Evolutionary conservation across 1,140 invertebrate species (phyloP), one percentile per base, ranked within the genome.

Genomic region (Archivesica marissinica): DNA sequence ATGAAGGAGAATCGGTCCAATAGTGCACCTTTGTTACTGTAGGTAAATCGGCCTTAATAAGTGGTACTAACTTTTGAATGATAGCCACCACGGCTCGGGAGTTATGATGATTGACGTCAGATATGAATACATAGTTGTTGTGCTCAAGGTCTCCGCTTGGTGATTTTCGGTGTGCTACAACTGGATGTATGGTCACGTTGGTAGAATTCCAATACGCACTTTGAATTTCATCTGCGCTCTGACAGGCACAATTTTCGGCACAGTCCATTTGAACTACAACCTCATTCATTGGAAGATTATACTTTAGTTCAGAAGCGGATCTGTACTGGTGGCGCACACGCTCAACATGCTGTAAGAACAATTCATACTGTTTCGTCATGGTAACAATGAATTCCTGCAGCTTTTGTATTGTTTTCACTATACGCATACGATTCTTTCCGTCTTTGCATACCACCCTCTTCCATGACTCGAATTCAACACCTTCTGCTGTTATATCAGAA

Each of bases 201-300:
- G 41, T 70, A 52, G 59, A 64, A 77, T 80, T 82, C 61, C 64
- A 86, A 52, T 86, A 78, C 17, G 87, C 84, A 20, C 68, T 76
- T 50, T 87, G 77, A 44, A 87, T 74, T 56, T 86, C 77, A 44
- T 88, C 77, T 41, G 68, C 56, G 17, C 11, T 59, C 35, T 52
- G 85, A 64, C 66, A 86, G 20, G n/a, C 30, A 54, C 47, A 87
- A 47, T 75, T 87, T 56, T 87, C 86, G 17, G 86, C 81, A 39
- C 85, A 87, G 38, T 85, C 86, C 81, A 79, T 84, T 52, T 85
- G 86, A 33, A 84, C 25, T 25, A 84, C 41, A 0, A 70, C 38
- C 28, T 83, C 20, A 33, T 64, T 44, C 15, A 50, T 30, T 38
- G 85, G 85, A 59, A 81, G 77, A 13, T 81, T 72, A 30, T 28